Percentiles rank a stretch among this genome's conserved stretches.
These are phyloP conservation scores for Drosophila serrata DNA, from an alignment of 1,140 invertebrate species.

Conservation along the genomic window DNA sequence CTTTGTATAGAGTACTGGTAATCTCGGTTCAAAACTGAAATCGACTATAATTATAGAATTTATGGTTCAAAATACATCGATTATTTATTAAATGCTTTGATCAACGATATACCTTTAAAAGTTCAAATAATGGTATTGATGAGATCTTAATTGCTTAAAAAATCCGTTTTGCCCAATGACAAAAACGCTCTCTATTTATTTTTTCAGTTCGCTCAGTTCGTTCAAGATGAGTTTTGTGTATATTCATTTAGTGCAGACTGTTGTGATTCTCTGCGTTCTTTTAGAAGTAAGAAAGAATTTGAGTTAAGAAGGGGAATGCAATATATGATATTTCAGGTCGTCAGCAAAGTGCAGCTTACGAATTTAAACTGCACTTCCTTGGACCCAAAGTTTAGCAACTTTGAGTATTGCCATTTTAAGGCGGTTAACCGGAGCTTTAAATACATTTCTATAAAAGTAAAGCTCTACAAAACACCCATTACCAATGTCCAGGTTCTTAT, in stretches of 20 bases:
- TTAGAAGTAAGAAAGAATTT: not conserved
- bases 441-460: constrained; percentile 4
- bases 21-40: not conserved
- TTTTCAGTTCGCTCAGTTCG: not conserved
- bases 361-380: constrained; percentile 3
- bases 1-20: not conserved
- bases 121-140: not conserved
- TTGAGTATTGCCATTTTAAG: constrained; percentile 3
- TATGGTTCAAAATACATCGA: not conserved
- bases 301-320: not conserved
- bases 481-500: not conserved
- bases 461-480: not conserved
- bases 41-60: not conserved
- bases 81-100: not conserved
- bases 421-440: not conserved
- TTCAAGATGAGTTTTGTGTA: not conserved
- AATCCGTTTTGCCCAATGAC: not conserved
- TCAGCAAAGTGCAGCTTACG: not conserved
- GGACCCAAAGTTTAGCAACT: not conserved
- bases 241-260: not conserved
- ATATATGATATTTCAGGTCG: not conserved
- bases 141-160: not conserved
- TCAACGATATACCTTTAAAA: not conserved
- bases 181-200: not conserved
- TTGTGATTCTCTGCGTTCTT: not conserved